A percentile compares a stretch with the other conserved stretches of the same genome.
Evolutionary conservation across 2,888 invertebrate species (phyloP).

Genomic region (Aphidoletes aphidimyza): DNA sequence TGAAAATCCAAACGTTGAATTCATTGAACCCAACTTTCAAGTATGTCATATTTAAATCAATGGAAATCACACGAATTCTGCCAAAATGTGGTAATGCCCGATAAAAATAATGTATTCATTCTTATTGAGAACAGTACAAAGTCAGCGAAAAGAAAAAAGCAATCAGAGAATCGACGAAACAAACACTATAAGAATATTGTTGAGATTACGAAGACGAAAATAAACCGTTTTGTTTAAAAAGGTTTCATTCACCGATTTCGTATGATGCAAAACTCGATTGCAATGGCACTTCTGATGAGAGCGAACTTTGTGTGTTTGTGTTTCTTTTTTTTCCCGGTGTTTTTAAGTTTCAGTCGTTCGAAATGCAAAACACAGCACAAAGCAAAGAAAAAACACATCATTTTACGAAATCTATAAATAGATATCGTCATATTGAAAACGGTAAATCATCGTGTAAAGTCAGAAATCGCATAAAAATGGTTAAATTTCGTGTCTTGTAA

Average conservation of each 20-base stretch:
- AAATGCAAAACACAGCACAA: neutral
- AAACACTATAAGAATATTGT: neutral
- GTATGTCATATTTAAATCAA: neutral
- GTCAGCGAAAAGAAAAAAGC: too few species aligned
- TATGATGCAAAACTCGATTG: neutral
- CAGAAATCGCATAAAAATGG: neutral
- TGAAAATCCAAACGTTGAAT: neutral
- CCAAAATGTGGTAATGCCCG: neutral
- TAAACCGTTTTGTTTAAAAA: neutral
- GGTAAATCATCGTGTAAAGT: neutral
- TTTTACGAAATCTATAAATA: neutral
- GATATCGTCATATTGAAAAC: neutral
- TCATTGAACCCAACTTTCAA: neutral
- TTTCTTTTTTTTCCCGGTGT: neutral
- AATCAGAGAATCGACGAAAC: too few species aligned
- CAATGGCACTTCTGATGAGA: neutral
- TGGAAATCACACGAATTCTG: neutral
- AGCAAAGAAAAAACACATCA: neutral
- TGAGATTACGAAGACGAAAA: neutral
- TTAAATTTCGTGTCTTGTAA: neutral
- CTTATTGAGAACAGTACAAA: too few species aligned
- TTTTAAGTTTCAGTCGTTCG: neutral
- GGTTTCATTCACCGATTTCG: neutral
- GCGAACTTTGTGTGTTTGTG: too few species aligned
- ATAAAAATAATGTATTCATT: too few species aligned